Base-by-base conservation (phyloP, 2,797 vertebrate genomes). In the Trachurus trachurus region DNA sequence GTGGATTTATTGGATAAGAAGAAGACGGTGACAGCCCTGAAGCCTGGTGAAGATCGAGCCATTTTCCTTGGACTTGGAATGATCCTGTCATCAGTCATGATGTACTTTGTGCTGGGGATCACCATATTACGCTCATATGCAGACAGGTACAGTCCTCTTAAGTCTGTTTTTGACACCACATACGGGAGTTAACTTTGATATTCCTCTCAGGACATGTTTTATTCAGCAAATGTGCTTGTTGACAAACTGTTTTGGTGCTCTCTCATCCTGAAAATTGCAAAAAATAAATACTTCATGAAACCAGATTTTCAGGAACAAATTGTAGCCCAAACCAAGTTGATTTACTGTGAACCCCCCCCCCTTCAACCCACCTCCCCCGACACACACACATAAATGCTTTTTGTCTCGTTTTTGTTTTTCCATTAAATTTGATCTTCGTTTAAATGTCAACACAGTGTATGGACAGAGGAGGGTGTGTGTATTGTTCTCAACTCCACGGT, bases 81-180 rank as follows among this genome's bases (percentile, higher is more conserved):
- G 98, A 97, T 99, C 94, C 93, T 97, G 79, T 97, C 96, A 52
- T 97, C 98, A 15, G 92, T 97, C 89, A 97, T 98, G 97, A 98
- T 99, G 97, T 99, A 97, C 92, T 99, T 98, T 74, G 96, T 99
- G 71, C 95, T 99, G 90, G 96, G 97, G 59, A 96, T 98, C 94
- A 98, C 97, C 0, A 89, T 97, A 78, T 91, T 98, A 65, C 97
- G 96, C 68, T 96, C 96, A 2, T 97, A 97, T 86, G 95, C 97
- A 90, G 97, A 98, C 88, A 99, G 98, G 98, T 99, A 96, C 70
- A 56, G 34, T 37, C 34, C 34, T 37, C 34, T 37, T 37, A 37
- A 37, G 34, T 37, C 34, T 37, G 34, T 37, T 37, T 37, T 37
- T 37, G 34, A 44, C 26, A 52, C 42, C 12, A 9, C 26, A 17